These are phyloP conservation scores for Incurvaria masculella DNA, from an alignment of 2,888 invertebrate genomes.

Conservation along the genomic window DNA sequence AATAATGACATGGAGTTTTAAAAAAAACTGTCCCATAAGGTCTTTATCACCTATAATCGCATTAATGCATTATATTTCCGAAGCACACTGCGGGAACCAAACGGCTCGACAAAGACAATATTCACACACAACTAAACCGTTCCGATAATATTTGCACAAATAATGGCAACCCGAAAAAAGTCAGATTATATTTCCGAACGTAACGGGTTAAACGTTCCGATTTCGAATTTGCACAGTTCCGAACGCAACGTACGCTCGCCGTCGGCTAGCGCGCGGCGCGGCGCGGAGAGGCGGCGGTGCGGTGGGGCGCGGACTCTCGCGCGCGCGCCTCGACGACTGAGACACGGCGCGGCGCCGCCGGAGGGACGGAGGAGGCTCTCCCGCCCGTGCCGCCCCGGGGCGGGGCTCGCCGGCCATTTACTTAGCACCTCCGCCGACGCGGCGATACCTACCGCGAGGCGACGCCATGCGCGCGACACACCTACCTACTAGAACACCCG, in stretches of 20 bases:
- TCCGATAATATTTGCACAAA: too few relatives aligned
- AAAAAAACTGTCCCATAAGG: too few relatives aligned
- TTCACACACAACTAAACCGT: too few relatives aligned
- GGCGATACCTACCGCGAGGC: neutral
- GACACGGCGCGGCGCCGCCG: neutral
- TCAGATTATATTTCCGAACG: too few relatives aligned
- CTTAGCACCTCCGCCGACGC: neutral
- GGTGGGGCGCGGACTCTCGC: neutral
- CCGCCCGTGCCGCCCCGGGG: conserved; percentile 38
- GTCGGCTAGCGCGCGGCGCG: neutral
- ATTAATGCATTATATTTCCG: too few relatives aligned
- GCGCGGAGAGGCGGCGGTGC: neutral
- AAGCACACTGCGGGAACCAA: too few relatives aligned
- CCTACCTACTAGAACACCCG: neutral
- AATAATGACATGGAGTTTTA: too few relatives aligned
- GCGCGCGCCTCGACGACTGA: neutral
- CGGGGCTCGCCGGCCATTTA: conserved; percentile 21
- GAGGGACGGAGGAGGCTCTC: conserved; percentile 28
- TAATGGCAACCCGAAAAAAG: too few relatives aligned
- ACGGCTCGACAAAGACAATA: too few relatives aligned
- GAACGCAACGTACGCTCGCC: neutral
- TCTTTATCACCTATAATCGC: too few relatives aligned
- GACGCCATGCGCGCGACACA: neutral
- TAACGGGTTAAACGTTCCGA: too few relatives aligned
- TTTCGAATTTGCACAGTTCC: too few relatives aligned